Base-by-base conservation (phyloP, 2,888 invertebrate species). In the Lobophora halterata region DNA sequence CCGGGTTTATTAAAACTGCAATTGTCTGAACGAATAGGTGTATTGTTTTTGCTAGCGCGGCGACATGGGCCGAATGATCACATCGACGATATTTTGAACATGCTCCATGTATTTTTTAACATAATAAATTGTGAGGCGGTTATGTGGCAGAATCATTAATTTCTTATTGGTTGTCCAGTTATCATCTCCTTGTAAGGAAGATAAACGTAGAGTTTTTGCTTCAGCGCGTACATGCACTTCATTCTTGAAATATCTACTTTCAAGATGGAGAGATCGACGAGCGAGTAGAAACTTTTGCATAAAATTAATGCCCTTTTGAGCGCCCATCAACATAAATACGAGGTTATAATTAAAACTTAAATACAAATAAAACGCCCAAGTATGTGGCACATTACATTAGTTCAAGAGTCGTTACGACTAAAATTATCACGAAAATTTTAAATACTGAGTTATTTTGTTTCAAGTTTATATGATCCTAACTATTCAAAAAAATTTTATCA, bases 31-130 rank as follows among this genome's bases (percentile, higher is more conserved):
- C 35, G 24, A 12, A 38, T 37, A 13, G 24, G 17, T n/a, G 8
- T 14, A 8, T 30, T 18, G 27, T 38, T 39, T 42, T 47, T 34
- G 21, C 38, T 28, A 29, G 37, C 7, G 19, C 14, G 19, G n/a
- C 40, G 25, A 34, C 41, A 46, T 13, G 30, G 41, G 24, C 48
- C 35, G 19, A 21, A 28, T 40, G 46, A 44, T 50, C 44, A 48
- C 45, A 51, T 49, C 52, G 36, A 35, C 11, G 60, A 58, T 49
- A 64, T 65, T 61, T 59, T 58, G 65, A 69, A 67, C 65, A 65
- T 67, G 60, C 43, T 34, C 46, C 43, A 52, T 52, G 49, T 47
- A 49, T 52, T 55, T 55, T 49, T 50, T 36, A 49, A 49, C 43
- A 49, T 43, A 61, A 61, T 57, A 52, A 51, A 55, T 58, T 58